Conservation (phyloP, 92 coral and sea anemone species). For the Palythoa caribaeorum region DNA sequence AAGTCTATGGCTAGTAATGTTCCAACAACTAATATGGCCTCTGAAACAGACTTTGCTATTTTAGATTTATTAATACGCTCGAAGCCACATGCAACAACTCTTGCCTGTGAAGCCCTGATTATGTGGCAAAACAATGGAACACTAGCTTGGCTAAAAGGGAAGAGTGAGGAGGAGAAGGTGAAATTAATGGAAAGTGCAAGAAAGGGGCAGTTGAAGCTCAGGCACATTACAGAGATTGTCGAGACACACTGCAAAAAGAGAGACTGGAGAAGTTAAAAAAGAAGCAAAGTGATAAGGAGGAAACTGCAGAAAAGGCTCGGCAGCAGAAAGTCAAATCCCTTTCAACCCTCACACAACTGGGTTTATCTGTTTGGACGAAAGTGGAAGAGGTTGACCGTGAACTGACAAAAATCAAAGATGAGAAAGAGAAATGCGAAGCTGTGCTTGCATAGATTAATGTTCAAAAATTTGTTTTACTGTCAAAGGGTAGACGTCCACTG, state of each 20-base stretch:
- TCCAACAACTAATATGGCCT: slow-evolving; percentile 9
- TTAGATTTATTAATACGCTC: slow-evolving; percentile 21
- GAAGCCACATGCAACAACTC: slow-evolving; percentile 26
- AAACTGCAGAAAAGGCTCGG: slow-evolving; percentile 19
- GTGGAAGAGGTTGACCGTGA: slow-evolving; percentile 18
- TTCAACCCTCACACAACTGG: slow-evolving; percentile 22
- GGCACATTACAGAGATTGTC: slow-evolving; percentile 10
- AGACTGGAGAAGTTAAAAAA: slow-evolving; percentile 3
- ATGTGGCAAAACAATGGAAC: slow-evolving; percentile 22
- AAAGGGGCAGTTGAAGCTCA: slow-evolving; percentile 30
- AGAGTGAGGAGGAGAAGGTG: slow-evolving; percentile 14
- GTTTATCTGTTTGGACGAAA: slow-evolving; percentile 4
- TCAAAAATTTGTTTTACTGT: slow-evolving; percentile 12
- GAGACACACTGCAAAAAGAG: background rate
- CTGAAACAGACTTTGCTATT: slow-evolving; percentile 25
- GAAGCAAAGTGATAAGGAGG: slow-evolving; percentile 29
- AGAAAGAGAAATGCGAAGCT: slow-evolving; percentile 8
- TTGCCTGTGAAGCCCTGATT: slow-evolving; percentile 24
- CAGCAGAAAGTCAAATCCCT: slow-evolving; percentile 19
- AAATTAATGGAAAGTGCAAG: slow-evolving; percentile 14
- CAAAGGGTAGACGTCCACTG: slow-evolving; percentile 5
- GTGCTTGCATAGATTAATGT: slow-evolving; percentile 10
- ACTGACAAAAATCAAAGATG: background rate
- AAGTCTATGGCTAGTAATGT: slow-evolving; percentile 3
- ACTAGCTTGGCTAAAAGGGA: slow-evolving; percentile 22